Conservation (phyloP, 2,888 invertebrate species). For the Drosophila lutescens region DNA sequence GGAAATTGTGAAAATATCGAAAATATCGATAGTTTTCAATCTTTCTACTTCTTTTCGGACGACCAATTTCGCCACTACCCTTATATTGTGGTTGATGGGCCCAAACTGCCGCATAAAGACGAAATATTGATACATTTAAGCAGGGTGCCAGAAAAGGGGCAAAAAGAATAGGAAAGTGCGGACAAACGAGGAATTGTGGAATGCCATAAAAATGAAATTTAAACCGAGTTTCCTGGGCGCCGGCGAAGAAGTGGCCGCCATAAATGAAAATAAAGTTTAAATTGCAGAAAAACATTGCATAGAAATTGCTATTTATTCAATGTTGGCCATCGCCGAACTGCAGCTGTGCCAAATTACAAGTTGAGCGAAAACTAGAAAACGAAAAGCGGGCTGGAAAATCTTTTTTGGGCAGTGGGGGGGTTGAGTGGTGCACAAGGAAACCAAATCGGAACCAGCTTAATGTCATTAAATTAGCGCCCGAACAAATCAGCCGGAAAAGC, state of each 20-base stretch:
- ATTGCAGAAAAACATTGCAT: conserved; percentile 67
- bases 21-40: no score
- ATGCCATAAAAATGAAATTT: conserved; percentile 36
- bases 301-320: conserved; percentile 65
- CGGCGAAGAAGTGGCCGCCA: conserved; percentile 30
- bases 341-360: conserved; percentile 63
- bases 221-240: conserved; percentile 12
- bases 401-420: no score
- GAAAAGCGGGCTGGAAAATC: conserved; percentile 9
- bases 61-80: conserved; percentile 12
- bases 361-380: conserved; percentile 31
- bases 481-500: conserved; percentile 63
- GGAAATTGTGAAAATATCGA: no score
- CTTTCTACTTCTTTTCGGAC: not conserved
- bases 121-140: conserved; percentile 13
- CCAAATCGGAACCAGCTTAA: conserved; percentile 46
- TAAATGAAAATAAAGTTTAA: conserved; percentile 71
- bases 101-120: conserved; percentile 22
- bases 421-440: conserved; percentile 15
- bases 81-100: not conserved
- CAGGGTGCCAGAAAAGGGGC: not conserved
- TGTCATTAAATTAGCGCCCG: conserved; percentile 66
- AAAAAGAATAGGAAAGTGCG: not conserved
- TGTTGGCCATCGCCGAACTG: conserved; percentile 50
- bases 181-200: conserved; percentile 8